Evolutionary conservation across 2,797 vertebrate species (phyloP), one percentile per base, ranked within the genome.

Genomic region (Halcyon badia): DNA sequence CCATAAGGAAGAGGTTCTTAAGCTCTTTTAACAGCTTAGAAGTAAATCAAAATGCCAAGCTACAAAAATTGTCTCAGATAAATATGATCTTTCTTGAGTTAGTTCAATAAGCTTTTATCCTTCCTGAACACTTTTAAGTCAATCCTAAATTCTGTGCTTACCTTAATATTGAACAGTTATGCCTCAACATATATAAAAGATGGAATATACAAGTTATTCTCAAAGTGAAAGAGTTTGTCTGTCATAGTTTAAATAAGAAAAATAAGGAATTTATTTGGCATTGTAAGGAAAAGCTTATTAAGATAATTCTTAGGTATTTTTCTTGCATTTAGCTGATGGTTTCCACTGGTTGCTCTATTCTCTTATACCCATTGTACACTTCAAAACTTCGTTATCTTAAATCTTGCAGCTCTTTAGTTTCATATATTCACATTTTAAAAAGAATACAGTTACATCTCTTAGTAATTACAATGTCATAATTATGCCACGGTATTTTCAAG

Each of bases 31-130:
- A 95, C 92, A 97, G 97, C 97, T 98, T 98, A 98, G 87, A 96
- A 98, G 91, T 95, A 98, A 98, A 98, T 98, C 89, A 97, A 98
- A 98, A 98, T 98, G 97, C 97, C 98, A 98, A 97, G 94, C 95
- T 95, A 97, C 91, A 98, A 96, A 98, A 98, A 97, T 97, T 97
- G 96, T 93, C 97, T 98, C 94, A 35, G 95, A 98, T 98, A 98
- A 98, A 97, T 97, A 96, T 57, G 96, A 94, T 95, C 97, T 97
- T 96, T 89, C 89, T 72, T 94, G 94, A 97, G 97, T 98, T 98
- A 98, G 92, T 97, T 97, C 96, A 94, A 95, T 96, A 97, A 97
- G 96, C 97, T 98, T 97, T 98, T 97, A 97, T 92, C 96, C 95
- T 96, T 96, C 79, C 86, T 95, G 89, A 97, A 97, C 86, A 93